A percentile compares a stretch with the other conserved stretches of the same genome.
These are phyloP conservation scores for Synergus laeviventris DNA, from an alignment of 2,888 invertebrate species.

Conservation along the genomic window DNA sequence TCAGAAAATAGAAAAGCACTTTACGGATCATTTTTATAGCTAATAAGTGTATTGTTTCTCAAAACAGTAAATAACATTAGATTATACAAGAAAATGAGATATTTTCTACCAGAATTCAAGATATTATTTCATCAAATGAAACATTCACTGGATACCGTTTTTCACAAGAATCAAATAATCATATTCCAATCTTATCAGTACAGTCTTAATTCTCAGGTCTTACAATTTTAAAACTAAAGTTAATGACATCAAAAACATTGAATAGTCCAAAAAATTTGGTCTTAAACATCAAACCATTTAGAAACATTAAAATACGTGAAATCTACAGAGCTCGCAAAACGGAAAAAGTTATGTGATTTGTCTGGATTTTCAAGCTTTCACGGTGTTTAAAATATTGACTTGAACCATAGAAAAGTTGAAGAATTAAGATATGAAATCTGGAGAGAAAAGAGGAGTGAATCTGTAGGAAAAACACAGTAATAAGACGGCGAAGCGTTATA, in stretches of 20 bases:
- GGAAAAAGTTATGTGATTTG: not conserved
- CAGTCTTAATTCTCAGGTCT: constrained; percentile 15
- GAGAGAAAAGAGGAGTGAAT: constrained; percentile 12
- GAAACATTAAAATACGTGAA: not conserved
- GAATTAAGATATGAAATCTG: not conserved
- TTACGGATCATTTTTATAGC: not conserved
- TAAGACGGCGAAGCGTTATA: constrained; percentile 21
- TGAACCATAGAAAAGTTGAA: not conserved
- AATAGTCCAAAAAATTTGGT: not conserved
- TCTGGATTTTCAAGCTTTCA: not conserved
- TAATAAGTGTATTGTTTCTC: not conserved
- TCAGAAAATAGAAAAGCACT: not conserved
- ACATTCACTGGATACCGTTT: constrained; percentile 6
- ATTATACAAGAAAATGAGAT: constrained; percentile 9
- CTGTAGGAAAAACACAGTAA: constrained; percentile 19
- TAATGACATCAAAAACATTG: not conserved
- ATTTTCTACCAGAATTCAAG: not conserved
- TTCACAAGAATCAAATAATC: constrained; percentile 26
- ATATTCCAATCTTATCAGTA: constrained; percentile 35
- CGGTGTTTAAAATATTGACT: constrained; percentile 14
- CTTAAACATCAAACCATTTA: not conserved
- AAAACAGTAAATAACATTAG: not conserved
- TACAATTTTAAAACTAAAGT: constrained; percentile 14
- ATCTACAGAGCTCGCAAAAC: not conserved
- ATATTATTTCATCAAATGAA: constrained; percentile 10